phyloP scores from a whole-genome alignment of 2,797 vertebrate genomes.

The Manis crassicaudata region DNA sequence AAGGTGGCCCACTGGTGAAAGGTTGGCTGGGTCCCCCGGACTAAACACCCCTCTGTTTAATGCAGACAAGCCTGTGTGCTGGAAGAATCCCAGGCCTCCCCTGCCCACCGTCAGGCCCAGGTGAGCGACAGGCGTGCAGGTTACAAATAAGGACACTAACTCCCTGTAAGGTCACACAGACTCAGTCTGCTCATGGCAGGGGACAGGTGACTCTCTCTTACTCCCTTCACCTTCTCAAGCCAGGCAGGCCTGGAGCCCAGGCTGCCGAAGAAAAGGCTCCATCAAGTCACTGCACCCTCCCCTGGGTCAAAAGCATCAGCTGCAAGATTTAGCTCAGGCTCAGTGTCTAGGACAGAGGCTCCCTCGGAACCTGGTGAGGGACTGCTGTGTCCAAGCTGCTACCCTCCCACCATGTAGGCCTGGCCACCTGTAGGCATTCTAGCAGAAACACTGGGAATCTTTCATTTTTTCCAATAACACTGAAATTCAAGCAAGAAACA shows the following conservation, averaged over 20 bases:
- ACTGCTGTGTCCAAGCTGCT: too few species aligned
- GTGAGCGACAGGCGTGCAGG: not conserved
- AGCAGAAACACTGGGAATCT: not conserved
- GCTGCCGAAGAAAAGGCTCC: conserved; percentile 24
- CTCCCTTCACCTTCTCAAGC: not conserved
- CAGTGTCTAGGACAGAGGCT: conserved; percentile 59
- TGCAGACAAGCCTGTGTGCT: not conserved
- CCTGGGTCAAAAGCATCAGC: conserved; percentile 82
- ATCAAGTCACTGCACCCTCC: conserved; percentile 79
- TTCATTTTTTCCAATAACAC: not conserved
- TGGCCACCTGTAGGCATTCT: not conserved
- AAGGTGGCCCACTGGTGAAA: not conserved
- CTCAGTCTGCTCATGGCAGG: not conserved
- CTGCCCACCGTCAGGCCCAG: not conserved
- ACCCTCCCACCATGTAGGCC: not conserved
- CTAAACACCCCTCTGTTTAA: not conserved
- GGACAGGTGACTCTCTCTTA: not conserved
- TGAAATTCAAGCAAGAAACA: not conserved
- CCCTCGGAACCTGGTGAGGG: not conserved
- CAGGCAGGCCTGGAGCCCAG: not conserved
- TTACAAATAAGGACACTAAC: not conserved
- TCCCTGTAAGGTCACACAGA: not conserved
- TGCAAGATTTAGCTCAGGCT: conserved; percentile 85
- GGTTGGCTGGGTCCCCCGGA: not conserved
- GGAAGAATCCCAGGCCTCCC: not conserved